Percentiles rank a stretch among this genome's conserved stretches.
Evolutionary conservation across 2,888 invertebrate species (phyloP).

Genomic region (Orgyia antiqua): DNA sequence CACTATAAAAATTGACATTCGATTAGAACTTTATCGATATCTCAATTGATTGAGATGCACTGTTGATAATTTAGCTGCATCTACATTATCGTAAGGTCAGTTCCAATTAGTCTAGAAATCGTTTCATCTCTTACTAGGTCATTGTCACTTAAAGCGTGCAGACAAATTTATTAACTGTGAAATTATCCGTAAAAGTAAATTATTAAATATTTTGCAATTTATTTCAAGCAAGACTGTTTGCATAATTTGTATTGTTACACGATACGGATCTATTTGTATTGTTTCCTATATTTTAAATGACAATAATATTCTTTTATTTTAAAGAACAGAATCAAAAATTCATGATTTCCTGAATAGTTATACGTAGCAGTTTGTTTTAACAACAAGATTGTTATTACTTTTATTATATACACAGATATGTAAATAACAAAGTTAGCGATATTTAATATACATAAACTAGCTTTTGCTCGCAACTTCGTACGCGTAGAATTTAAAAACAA

Average conservation of each 20-base stretch:
- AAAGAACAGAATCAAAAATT: conserved; percentile 5
- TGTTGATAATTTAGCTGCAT: too few relatives aligned
- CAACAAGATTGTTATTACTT: conserved; percentile 8
- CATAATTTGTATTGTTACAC: conserved; percentile 46
- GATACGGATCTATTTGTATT: conserved; percentile 20
- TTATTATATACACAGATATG: conserved; percentile 4
- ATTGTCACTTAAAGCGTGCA: conserved; percentile 62
- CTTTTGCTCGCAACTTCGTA: too few relatives aligned
- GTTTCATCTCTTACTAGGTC: conserved; percentile 47
- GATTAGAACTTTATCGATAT: too few relatives aligned
- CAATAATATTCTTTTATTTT: conserved; percentile 7
- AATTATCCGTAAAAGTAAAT: conserved; percentile 62
- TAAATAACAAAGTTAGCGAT: too few relatives aligned
- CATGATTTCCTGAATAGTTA: too few relatives aligned
- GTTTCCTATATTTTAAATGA: conserved; percentile 6
- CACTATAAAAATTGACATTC: too few relatives aligned
- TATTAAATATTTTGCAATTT: conserved; percentile 55
- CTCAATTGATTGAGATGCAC: too few relatives aligned
- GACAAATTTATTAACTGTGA: conserved; percentile 55
- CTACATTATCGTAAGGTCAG: too few relatives aligned
- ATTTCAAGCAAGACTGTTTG: conserved; percentile 47
- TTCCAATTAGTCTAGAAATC: conserved; percentile 10
- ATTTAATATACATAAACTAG: too few relatives aligned
- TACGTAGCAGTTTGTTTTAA: conserved; percentile 4
- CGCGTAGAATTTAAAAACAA: too few relatives aligned